Evolutionary conservation across 1,140 invertebrate genomes (phyloP).

Genomic region (Zaprionus nigranus): DNA sequence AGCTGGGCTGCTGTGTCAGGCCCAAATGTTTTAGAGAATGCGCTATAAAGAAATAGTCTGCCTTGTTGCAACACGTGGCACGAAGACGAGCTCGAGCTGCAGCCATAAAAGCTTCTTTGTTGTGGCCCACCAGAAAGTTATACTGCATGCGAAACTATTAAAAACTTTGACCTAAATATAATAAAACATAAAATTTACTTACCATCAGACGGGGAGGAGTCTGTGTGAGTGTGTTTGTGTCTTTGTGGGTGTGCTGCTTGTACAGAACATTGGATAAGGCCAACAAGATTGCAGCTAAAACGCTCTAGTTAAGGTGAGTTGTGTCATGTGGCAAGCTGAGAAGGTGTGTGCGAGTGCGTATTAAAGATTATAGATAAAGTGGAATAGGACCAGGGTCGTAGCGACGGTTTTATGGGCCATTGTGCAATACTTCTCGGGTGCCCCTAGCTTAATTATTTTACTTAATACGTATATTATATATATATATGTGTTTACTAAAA

Average conservation of each 20-base stretch:
- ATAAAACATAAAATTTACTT: conserved; percentile 77
- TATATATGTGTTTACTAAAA: too few species aligned
- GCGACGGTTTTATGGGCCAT: too few species aligned
- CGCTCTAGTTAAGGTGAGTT: conserved; percentile 17
- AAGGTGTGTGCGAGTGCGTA: neutral
- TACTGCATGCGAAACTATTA: conserved; percentile 71
- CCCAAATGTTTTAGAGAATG: conserved; percentile 52
- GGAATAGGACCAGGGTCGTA: too few species aligned
- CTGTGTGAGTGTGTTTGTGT: neutral
- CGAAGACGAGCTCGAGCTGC: neutral
- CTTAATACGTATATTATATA: too few species aligned
- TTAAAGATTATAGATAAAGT: neutral
- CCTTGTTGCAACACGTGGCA: conserved; percentile 11
- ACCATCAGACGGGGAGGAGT: conserved; percentile 20
- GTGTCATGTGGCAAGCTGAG: conserved; percentile 15
- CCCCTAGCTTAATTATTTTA: too few species aligned
- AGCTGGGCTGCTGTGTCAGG: neutral
- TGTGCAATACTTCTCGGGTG: too few species aligned
- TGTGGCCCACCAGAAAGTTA: conserved; percentile 38
- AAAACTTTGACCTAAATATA: conserved; percentile 80
- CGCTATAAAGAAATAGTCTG: conserved; percentile 61
- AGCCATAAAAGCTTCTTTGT: conserved; percentile 50
- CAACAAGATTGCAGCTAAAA: conserved; percentile 16
- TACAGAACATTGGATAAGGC: conserved; percentile 10
- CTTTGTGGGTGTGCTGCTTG: neutral